These are phyloP conservation scores for Synergus gifuensis DNA, from an alignment of 2,888 invertebrate species.

Conservation along the genomic window DNA sequence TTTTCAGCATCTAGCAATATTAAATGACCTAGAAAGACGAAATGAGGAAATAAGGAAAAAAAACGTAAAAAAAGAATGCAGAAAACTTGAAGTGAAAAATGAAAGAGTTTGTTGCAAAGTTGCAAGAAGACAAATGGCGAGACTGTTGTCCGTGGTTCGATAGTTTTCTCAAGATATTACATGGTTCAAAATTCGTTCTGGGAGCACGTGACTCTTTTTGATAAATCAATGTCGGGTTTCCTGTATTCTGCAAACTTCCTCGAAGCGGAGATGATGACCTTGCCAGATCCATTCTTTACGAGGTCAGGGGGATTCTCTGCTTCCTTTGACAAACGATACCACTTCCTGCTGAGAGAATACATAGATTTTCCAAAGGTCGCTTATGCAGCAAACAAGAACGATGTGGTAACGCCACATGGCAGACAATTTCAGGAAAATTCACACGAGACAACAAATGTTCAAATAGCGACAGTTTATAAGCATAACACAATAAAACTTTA, in stretches of 20 bases:
- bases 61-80: not conserved
- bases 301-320: slow-evolving; percentile 42
- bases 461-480: too few relatives aligned
- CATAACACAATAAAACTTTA: too few relatives aligned
- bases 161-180: not conserved
- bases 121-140: not conserved
- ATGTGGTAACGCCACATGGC: not conserved
- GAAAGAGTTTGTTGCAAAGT: not conserved
- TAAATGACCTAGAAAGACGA: not conserved
- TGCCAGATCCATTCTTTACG: slow-evolving; percentile 39
- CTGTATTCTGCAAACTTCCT: slow-evolving; percentile 26
- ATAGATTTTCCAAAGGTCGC: slow-evolving; percentile 45
- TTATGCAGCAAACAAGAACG: slow-evolving; percentile 4
- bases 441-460: not conserved
- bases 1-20: not conserved
- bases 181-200: not conserved
- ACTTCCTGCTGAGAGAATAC: slow-evolving; percentile 24
- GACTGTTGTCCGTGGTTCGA: not conserved
- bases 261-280: slow-evolving; percentile 47
- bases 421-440: not conserved
- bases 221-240: slow-evolving; percentile 27
- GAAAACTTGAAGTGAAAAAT: not conserved
- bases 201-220: not conserved
- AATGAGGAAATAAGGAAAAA: not conserved
- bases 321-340: slow-evolving; percentile 34